Evolutionary conservation across 2,888 invertebrate species (phyloP).

Genomic region (Apotomis betuletana): DNA sequence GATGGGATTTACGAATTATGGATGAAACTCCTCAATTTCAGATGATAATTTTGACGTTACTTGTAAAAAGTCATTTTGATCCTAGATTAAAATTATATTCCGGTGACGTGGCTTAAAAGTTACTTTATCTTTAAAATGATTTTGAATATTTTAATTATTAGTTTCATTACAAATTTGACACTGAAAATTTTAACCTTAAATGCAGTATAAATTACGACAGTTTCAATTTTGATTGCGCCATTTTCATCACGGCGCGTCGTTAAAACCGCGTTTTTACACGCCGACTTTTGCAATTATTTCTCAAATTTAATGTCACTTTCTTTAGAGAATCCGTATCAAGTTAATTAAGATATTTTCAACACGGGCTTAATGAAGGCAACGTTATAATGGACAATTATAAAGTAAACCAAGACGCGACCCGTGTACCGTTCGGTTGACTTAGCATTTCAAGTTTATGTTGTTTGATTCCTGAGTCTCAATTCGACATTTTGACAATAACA

Average conservation of each 20-base stretch:
- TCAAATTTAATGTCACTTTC: conserved; percentile 29
- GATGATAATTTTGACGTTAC: no score
- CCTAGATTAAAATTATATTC: no score
- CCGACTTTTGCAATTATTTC: background rate
- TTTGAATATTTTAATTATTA: no score
- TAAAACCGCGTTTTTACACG: conserved; percentile 1
- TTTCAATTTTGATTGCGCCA: conserved; percentile 1
- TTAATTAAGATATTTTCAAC: conserved; percentile 7
- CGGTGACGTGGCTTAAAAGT: no score
- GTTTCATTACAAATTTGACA: no score
- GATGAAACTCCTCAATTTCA: no score
- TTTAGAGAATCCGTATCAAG: conserved; percentile 19
- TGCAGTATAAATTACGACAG: background rate
- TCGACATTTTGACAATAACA: background rate
- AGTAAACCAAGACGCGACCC: conserved; percentile 41
- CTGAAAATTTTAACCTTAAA: background rate
- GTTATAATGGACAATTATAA: conserved; percentile 29
- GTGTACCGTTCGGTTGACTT: conserved; percentile 28
- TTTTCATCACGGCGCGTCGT: background rate
- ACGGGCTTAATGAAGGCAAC: conserved; percentile 10
- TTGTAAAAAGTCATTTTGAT: no score
- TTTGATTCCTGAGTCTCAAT: conserved; percentile 11
- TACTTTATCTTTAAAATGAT: no score
- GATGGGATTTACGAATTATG: no score
- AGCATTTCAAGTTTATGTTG: conserved; percentile 21